These are phyloP conservation scores for Aphidius ervi DNA, from an alignment of 1,140 invertebrate genomes.

Conservation along the genomic window DNA sequence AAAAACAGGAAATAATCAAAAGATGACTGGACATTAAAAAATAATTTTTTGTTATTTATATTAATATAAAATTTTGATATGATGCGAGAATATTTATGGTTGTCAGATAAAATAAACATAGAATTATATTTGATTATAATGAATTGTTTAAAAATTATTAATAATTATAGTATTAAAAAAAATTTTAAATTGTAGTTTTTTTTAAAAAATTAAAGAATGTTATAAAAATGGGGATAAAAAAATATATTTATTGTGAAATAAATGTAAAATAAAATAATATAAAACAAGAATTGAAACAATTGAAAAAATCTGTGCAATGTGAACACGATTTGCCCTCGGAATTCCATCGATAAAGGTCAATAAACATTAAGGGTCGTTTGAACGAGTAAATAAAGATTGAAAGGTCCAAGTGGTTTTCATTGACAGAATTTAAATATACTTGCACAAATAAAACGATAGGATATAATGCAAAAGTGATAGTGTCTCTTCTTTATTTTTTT, in stretches of 20 bases:
- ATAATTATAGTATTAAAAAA: no score
- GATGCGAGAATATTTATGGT: no score
- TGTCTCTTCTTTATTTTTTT: not conserved
- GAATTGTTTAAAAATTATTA: no score
- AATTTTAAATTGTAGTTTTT: no score
- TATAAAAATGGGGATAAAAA: no score
- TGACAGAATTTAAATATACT: not conserved
- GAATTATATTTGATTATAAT: no score
- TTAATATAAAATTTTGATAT: no score
- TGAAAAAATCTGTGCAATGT: constrained; percentile 2
- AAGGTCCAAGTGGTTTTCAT: constrained; percentile 2
- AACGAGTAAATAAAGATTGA: not conserved
- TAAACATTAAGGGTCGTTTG: constrained; percentile 3
- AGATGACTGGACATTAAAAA: no score
- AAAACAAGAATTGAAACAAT: not conserved
- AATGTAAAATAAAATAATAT: not conserved
- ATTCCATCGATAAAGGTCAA: constrained; percentile 17
- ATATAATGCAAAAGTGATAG: not conserved
- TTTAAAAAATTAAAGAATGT: not conserved
- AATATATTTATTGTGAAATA: not conserved
- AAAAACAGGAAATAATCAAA: no score
- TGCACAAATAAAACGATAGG: not conserved
- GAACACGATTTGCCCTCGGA: constrained; percentile 6
- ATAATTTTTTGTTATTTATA: no score
- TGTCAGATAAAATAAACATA: no score